Evolutionary conservation across 2,797 vertebrate genomes (phyloP).

Genomic region (Pseudochirops cupreus): DNA sequence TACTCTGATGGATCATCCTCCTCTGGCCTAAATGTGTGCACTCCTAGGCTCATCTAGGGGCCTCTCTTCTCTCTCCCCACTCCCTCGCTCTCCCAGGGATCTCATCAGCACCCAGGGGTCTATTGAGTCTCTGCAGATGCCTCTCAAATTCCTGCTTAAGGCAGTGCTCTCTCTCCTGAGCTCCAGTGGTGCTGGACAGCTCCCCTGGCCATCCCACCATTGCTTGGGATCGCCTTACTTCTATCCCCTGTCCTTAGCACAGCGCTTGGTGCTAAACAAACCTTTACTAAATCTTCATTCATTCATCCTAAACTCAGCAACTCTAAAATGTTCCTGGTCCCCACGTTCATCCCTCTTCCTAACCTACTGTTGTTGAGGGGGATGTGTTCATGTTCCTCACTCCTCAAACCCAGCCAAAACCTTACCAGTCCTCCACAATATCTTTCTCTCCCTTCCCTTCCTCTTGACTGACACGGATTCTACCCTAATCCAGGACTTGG

Average conservation of each 20-base stretch:
- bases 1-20: background rate
- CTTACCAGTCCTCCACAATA: background rate
- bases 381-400: background rate
- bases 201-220: background rate
- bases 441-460: background rate
- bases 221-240: background rate
- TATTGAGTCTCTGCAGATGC: too few species aligned
- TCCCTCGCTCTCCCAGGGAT: background rate
- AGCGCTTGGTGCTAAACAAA: background rate
- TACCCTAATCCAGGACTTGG: background rate
- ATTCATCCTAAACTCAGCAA: background rate
- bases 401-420: background rate
- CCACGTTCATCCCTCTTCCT: background rate
- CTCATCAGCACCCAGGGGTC: background rate
- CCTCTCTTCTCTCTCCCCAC: background rate
- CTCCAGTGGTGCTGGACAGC: background rate
- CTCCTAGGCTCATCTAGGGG: background rate
- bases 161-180: background rate
- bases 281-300: background rate
- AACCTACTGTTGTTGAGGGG: too few species aligned
- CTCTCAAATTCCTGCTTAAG: too few species aligned
- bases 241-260: background rate
- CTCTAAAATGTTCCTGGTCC: background rate
- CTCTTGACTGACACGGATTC: background rate
- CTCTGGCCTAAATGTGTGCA: background rate